Conservation (phyloP, 2,888 invertebrate species). For the Idaea dimidiata region DNA sequence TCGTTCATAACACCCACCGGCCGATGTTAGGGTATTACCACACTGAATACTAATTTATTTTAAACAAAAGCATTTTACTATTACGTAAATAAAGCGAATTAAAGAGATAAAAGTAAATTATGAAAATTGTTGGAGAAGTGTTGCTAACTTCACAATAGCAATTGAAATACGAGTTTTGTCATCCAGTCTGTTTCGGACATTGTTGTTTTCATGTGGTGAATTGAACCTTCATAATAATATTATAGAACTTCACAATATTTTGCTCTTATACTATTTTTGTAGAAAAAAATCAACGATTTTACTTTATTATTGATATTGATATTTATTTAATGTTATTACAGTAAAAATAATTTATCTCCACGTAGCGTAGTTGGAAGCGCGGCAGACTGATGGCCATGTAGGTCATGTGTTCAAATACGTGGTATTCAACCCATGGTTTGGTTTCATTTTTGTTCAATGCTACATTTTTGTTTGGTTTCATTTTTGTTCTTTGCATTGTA, state of each 20-base stretch:
- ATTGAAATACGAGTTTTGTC: conserved; percentile 4
- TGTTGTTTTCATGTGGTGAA: background rate
- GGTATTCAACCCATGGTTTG: too few relatives aligned
- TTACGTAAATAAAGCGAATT: conserved; percentile 1
- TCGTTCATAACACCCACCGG: conserved; percentile 44
- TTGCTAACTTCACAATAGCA: conserved; percentile 1
- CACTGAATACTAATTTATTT: conserved; percentile 15
- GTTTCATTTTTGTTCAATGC: too few relatives aligned
- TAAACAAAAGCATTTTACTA: conserved; percentile 4
- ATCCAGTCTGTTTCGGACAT: conserved; percentile 3
- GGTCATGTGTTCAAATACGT: too few relatives aligned
- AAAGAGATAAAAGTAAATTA: conserved; percentile 6
- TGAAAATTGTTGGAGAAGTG: conserved; percentile 4
- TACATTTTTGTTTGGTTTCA: too few relatives aligned
- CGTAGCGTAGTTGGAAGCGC: too few relatives aligned
- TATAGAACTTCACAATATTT: background rate
- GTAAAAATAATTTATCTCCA: too few relatives aligned
- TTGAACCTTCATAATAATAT: background rate
- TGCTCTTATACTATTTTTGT: background rate
- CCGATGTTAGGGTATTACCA: conserved; percentile 22
- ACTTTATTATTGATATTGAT: too few relatives aligned
- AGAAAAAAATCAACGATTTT: background rate
- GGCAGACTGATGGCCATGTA: too few relatives aligned
- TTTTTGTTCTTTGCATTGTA: too few relatives aligned
- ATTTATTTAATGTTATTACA: too few relatives aligned